A percentile compares a stretch with the other conserved stretches of the same genome.
These are phyloP conservation scores for Catagonus wagneri DNA, from an alignment of 2,113 vertebrate species.

Conservation along the genomic window DNA sequence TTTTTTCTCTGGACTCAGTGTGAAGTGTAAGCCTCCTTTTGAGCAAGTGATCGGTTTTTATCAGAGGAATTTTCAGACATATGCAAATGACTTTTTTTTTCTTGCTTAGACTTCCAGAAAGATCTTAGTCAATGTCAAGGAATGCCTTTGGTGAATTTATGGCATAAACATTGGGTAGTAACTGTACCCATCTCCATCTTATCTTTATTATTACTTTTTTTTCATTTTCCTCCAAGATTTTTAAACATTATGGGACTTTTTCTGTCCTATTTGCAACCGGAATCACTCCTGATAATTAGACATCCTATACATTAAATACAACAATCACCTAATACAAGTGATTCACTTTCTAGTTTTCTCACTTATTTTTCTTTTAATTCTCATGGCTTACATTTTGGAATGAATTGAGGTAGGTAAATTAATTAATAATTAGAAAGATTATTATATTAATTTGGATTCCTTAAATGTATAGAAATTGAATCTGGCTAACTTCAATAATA, in stretches of 20 bases:
- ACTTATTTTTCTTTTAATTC: conserved; percentile 41
- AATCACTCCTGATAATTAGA: background rate
- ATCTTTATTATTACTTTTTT: background rate
- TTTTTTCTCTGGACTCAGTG: background rate
- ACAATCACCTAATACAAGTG: background rate
- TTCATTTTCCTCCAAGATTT: background rate
- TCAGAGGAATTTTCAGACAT: background rate
- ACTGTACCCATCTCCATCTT: background rate
- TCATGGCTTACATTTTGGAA: background rate
- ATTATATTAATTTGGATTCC: background rate
- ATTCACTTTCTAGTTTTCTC: conserved; percentile 22
- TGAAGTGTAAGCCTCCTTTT: background rate
- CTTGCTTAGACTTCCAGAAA: background rate
- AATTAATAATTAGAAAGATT: background rate
- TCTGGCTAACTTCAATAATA: background rate
- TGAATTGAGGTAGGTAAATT: background rate
- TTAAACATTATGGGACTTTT: background rate
- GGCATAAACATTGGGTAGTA: background rate
- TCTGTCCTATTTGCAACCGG: background rate
- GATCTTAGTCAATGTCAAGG: background rate
- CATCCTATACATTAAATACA: background rate
- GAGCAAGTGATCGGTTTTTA: background rate
- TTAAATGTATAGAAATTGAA: background rate
- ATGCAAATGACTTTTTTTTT: background rate
- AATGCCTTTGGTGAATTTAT: background rate